Evolutionary conservation across 1,140 invertebrate species (phyloP), one percentile per base, ranked within the genome.

Genomic region (Aphelinus certus): DNA sequence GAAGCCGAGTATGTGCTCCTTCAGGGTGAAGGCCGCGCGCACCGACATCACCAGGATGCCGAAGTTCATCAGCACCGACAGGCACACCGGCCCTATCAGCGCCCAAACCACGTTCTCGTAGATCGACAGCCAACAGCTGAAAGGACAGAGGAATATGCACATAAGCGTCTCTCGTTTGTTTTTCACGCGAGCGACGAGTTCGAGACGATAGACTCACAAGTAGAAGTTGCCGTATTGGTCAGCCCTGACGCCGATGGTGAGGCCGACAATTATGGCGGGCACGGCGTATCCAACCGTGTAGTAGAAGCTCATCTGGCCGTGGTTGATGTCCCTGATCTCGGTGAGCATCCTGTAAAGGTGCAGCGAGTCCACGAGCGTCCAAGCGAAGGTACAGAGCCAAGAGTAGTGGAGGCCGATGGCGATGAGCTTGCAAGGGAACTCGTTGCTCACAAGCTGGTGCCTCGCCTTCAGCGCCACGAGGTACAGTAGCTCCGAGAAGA

Each of bases 251-350:
- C 96, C 96, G 26, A 98, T 95, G 45, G 96, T 93, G 4, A 98
- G 88, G 56, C 95, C 95, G 3, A 98, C 95, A 62, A 97, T 92
- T 51, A 98, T 92, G 2, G 96, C 96, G 2, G 97, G 97, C 61
- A 96, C 90, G n/a, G 95, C 96, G 83, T 98, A 99, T 5, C 96
- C 97, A 81, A 97, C 90, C n/a, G 96, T 93, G 81, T 97, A 96
- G 84, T 98, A 98, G 83, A 97, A 96, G 72, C 95, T 91, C 92
- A 98, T 97, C 53, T 94, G 94, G 0, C 96, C 97, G 83, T 97
- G 95, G 88, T 99, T 98, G 10, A 99, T 96, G 84, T 98, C 96
- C 7, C 97, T 90, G 89, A 99, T 94, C 88, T 98, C 97, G 1
- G 96, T 97, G 57, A 99, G 88, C 94, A 98, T 97, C 61, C 97